Evolutionary conservation across 2,113 vertebrate genomes (phyloP).

Genomic region (Tragelaphus imberbis): DNA sequence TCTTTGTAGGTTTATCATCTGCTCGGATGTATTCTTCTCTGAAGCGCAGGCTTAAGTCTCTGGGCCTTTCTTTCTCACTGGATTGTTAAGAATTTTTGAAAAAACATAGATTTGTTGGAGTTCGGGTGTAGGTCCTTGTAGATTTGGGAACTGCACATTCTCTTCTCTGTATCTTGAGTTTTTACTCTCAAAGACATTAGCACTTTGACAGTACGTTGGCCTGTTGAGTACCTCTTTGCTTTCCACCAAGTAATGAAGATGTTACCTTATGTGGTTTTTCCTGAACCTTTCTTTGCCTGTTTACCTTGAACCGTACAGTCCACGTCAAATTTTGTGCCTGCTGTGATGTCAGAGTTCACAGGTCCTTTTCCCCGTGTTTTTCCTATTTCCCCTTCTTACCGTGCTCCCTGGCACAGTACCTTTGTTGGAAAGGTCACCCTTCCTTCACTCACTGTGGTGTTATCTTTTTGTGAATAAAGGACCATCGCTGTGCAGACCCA

Average conservation of each 20-base stretch:
- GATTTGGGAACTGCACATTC: background rate
- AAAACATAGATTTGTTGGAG: background rate
- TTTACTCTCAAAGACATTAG: background rate
- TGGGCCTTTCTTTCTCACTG: background rate
- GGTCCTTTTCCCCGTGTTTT: background rate
- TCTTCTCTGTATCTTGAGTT: background rate
- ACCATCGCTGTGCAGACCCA: fast-evolving
- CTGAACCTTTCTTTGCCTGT: background rate
- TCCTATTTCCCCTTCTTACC: background rate
- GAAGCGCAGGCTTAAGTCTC: background rate
- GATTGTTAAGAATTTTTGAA: background rate
- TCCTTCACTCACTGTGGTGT: background rate
- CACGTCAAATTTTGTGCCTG: background rate
- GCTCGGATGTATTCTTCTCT: background rate
- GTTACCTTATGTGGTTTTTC: background rate
- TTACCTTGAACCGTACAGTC: background rate
- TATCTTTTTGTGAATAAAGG: background rate
- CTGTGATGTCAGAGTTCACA: background rate
- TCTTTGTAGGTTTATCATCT: background rate
- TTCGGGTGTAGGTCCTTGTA: background rate
- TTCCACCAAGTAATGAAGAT: background rate
- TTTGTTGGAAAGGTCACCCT: background rate
- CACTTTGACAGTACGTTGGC: background rate
- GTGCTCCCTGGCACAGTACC: background rate
- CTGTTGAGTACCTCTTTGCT: background rate